phyloP scores from a whole-genome alignment of 2,113 vertebrate genomes.

The Tragelaphus buxtoni region DNA sequence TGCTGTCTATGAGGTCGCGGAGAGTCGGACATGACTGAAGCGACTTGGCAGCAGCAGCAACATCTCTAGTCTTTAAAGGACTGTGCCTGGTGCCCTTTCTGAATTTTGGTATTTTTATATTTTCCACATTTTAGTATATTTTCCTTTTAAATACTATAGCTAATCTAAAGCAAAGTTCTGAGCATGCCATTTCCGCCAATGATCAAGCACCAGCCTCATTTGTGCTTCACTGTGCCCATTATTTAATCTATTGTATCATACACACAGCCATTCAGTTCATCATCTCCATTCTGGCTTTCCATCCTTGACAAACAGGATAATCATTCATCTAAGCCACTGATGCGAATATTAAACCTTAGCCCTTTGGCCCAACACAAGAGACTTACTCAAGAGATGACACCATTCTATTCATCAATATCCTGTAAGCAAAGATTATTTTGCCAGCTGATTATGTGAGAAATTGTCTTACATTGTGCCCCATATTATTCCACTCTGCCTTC shows the following conservation, averaged over 20 bases:
- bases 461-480: neutral
- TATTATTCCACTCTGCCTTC: neutral
- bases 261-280: neutral
- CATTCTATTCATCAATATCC: neutral
- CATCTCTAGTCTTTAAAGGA: neutral
- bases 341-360: neutral
- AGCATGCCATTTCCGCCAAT: neutral
- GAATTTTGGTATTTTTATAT: neutral
- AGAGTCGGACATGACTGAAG: accelerated
- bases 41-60: too few relatives aligned
- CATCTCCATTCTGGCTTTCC: neutral
- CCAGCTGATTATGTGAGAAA: neutral
- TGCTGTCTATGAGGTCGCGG: accelerated
- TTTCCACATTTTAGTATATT: neutral
- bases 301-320: neutral
- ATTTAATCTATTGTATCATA: too few relatives aligned
- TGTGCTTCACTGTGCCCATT: accelerated
- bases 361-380: neutral
- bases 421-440: neutral
- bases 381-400: neutral
- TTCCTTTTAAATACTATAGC: neutral
- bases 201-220: neutral
- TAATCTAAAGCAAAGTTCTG: neutral
- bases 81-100: accelerated
- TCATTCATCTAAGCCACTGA: neutral